These are phyloP conservation scores for Oostethus manadensis DNA, from an alignment of 2,113 vertebrate species.

Conservation along the genomic window DNA sequence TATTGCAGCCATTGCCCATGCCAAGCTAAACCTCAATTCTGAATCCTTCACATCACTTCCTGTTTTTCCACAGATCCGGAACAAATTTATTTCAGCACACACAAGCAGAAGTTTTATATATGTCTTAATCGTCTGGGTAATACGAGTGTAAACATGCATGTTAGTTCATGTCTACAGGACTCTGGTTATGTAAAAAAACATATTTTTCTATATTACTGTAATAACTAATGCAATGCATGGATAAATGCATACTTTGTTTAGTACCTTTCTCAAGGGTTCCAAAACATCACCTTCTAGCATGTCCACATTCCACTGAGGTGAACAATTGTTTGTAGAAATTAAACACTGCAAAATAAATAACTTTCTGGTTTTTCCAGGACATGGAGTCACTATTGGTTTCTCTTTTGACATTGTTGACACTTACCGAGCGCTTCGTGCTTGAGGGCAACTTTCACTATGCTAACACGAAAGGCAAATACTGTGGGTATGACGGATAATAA, in stretches of 20 bases:
- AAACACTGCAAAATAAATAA: not conserved
- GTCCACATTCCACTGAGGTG: constrained; percentile 4
- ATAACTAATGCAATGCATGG: no score
- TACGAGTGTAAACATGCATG: no score
- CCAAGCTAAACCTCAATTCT: no score
- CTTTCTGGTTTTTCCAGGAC: not conserved
- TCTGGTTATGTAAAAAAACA: no score
- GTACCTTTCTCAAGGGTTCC: not conserved
- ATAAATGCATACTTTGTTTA: not conserved
- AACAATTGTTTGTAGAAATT: constrained; percentile 1
- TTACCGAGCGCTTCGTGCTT: not conserved
- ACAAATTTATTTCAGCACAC: no score
- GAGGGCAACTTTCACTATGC: not conserved
- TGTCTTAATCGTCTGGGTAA: no score
- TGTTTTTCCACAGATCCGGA: no score
- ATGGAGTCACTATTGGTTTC: not conserved
- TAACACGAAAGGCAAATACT: not conserved
- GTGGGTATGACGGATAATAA: not conserved
- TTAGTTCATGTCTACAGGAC: no score
- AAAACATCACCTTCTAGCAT: not conserved
- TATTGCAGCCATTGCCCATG: no score
- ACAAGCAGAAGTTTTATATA: no score
- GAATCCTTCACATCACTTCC: no score
- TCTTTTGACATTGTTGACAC: not conserved
- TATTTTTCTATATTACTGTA: no score